These are phyloP conservation scores for Sylvia atricapilla DNA, from an alignment of 2,113 vertebrate genomes.

Conservation along the genomic window DNA sequence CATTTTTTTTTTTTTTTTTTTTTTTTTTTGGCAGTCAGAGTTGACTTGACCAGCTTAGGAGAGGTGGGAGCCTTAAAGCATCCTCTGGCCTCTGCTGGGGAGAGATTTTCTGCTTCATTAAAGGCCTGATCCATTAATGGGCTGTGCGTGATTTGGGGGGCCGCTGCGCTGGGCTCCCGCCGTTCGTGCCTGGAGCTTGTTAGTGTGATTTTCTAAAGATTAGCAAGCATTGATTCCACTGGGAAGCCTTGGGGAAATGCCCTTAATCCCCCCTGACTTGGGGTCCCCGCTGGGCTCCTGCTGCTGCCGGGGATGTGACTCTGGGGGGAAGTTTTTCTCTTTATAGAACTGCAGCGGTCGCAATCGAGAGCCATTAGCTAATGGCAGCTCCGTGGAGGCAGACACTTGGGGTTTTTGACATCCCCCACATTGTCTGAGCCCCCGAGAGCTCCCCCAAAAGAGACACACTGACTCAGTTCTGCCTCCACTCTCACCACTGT, in stretches of 20 bases:
- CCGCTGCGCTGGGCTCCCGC: neutral
- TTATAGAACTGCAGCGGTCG: neutral
- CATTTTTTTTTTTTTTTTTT: neutral
- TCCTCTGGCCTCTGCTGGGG: neutral
- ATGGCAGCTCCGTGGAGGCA: neutral
- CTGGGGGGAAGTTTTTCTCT: neutral
- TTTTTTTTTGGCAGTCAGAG: neutral
- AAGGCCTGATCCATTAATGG: conserved; percentile 35
- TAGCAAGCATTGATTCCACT: conserved; percentile 34
- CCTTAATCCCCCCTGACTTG: neutral
- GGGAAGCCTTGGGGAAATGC: conserved; percentile 30
- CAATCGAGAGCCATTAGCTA: neutral
- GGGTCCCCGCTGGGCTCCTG: neutral
- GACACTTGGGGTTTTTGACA: neutral
- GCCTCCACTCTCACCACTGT: neutral
- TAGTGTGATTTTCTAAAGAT: conserved; percentile 51
- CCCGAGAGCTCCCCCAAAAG: neutral
- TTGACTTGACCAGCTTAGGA: neutral
- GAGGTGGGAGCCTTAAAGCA: neutral
- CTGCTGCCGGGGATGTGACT: neutral
- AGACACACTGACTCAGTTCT: neutral
- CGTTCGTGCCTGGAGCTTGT: conserved; percentile 1
- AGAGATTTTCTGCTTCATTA: conserved; percentile 48
- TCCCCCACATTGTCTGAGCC: neutral
- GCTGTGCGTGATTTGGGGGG: conserved; percentile 43